phyloP scores from a whole-genome alignment of 2,113 vertebrate genomes.

The Petrocephalus microphthalmus region DNA sequence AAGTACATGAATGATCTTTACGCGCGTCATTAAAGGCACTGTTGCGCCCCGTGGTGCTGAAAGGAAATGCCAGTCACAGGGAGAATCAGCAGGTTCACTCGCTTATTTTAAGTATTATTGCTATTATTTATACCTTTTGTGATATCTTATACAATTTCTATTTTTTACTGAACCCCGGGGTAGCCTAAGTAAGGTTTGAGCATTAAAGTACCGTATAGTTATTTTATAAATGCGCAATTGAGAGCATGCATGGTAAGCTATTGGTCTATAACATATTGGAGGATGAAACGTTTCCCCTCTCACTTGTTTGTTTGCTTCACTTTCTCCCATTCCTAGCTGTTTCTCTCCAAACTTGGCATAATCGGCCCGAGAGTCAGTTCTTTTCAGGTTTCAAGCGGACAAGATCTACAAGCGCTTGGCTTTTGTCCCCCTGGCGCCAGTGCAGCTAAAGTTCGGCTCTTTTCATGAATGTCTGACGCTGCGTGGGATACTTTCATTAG shows the following conservation, averaged over 20 bases:
- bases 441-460: background rate
- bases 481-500: background rate
- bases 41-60: background rate
- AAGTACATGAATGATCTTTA: constrained; percentile 5
- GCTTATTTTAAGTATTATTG: background rate
- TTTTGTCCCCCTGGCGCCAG: background rate
- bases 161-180: background rate
- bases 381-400: background rate
- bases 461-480: background rate
- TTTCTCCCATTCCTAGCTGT: background rate
- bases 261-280: background rate
- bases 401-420: background rate
- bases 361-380: background rate
- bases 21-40: background rate
- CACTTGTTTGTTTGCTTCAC: background rate
- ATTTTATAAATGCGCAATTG: background rate
- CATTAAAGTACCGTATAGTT: background rate
- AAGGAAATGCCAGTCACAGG: background rate
- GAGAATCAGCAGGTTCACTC: background rate
- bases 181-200: background rate
- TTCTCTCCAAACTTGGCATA: background rate
- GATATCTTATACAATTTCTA: background rate
- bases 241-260: background rate
- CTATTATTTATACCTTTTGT: background rate
- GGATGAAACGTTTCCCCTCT: background rate